phyloP scores from a whole-genome alignment of 1,140 invertebrate species.

The Apis florea region DNA sequence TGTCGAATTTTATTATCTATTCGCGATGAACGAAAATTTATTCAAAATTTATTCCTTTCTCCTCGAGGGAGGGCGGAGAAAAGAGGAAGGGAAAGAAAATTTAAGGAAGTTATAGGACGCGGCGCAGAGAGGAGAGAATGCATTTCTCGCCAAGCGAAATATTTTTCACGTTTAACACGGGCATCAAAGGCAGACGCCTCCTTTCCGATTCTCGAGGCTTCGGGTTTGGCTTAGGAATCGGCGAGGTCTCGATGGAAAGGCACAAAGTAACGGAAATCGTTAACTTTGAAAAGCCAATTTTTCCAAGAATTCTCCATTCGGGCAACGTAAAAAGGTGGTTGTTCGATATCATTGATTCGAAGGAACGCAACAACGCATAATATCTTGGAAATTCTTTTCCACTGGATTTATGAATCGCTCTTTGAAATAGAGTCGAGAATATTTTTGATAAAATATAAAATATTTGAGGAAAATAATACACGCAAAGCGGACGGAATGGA shows the following conservation, averaged over 20 bases:
- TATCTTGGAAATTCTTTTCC: not conserved
- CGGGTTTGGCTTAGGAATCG: slow-evolving; percentile 13
- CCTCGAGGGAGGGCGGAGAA: too few species aligned
- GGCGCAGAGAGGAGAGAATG: not conserved
- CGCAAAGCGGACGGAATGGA: too few species aligned
- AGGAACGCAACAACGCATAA: not conserved
- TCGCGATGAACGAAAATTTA: too few species aligned
- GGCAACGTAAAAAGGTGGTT: not conserved
- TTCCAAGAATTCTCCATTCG: slow-evolving; percentile 4
- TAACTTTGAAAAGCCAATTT: slow-evolving; percentile 34
- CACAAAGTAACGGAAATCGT: slow-evolving; percentile 42
- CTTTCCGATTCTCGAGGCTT: slow-evolving; percentile 24
- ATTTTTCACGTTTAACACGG: slow-evolving; percentile 36
- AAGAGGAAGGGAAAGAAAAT: not conserved
- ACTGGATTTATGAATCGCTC: too few species aligned
- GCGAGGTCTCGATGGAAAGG: slow-evolving; percentile 11
- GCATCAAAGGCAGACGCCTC: slow-evolving; percentile 32
- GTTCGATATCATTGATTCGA: not conserved
- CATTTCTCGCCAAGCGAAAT: slow-evolving; percentile 13
- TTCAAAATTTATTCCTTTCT: too few species aligned
- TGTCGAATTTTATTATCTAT: too few species aligned
- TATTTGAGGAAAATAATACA: too few species aligned
- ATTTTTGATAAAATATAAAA: too few species aligned
- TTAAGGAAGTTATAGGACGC: not conserved
- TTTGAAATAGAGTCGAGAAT: too few species aligned